phyloP scores from a whole-genome alignment of 2,888 invertebrate species.

The Tenthredo amoena region DNA sequence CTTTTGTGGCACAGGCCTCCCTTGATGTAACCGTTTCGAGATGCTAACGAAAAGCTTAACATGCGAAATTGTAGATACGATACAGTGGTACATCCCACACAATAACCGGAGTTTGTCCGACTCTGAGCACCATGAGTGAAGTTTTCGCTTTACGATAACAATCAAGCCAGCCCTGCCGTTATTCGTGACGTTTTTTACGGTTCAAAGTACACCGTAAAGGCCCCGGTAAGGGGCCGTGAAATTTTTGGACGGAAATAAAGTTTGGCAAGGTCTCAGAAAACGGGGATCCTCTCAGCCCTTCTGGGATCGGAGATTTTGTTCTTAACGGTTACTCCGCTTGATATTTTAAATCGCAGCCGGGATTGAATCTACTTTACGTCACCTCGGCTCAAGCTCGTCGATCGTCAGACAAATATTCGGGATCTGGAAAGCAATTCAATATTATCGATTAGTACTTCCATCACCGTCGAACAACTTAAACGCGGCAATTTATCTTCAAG shows the following conservation, averaged over 20 bases:
- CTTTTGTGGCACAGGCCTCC: too few relatives aligned
- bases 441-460: slow-evolving; percentile 13
- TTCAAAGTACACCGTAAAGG: slow-evolving; percentile 39
- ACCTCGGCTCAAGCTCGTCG: not conserved
- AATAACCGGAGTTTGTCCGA: not conserved
- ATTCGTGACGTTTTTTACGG: slow-evolving; percentile 46
- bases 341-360: slow-evolving; percentile 16
- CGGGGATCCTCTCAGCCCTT: slow-evolving; percentile 15
- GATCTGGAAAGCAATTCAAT: slow-evolving; percentile 8
- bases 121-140: slow-evolving; percentile 18
- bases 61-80: not conserved
- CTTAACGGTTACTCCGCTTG: slow-evolving; percentile 18
- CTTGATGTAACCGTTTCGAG: not conserved
- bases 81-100: not conserved
- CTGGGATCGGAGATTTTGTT: slow-evolving; percentile 14
- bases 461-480: not conserved
- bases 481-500: not conserved
- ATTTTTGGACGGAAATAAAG: slow-evolving; percentile 43
- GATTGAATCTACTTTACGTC: slow-evolving; percentile 22
- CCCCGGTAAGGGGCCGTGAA: slow-evolving; percentile 29
- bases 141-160: slow-evolving; percentile 44
- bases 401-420: slow-evolving; percentile 17
- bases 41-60: not conserved
- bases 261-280: slow-evolving; percentile 9
- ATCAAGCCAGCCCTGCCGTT: slow-evolving; percentile 29